Evolutionary conservation across 2,113 vertebrate genomes (phyloP).

Genomic region (Siphamia tubifer): DNA sequence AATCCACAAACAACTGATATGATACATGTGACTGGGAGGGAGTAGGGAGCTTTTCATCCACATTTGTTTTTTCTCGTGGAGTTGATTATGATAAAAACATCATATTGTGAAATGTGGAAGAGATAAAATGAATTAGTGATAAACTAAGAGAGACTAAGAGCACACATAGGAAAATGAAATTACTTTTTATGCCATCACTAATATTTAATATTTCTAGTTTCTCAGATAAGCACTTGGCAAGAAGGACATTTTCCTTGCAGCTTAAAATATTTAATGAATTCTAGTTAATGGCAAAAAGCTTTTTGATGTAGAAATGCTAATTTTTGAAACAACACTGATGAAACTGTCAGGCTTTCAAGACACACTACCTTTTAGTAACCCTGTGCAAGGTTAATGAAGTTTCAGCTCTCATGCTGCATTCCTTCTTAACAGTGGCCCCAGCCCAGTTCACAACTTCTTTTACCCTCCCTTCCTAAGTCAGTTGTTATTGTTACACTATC

Average conservation of each 20-base stretch:
- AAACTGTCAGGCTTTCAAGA: constrained; percentile 96
- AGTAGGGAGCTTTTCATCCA: constrained; percentile 16
- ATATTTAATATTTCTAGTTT: constrained; percentile 71
- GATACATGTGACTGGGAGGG: constrained; percentile 1
- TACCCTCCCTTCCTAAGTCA: too few species aligned
- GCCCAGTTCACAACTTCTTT: too few species aligned
- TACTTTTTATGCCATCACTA: constrained; percentile 67
- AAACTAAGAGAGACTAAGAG: constrained; percentile 61
- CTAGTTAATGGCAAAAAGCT: constrained; percentile 93
- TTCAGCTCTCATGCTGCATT: constrained; percentile 72
- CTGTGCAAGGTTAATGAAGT: constrained; percentile 89
- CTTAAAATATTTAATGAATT: constrained; percentile 92
- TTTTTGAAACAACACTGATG: constrained; percentile 95
- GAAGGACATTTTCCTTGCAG: constrained; percentile 86
- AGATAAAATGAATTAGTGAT: constrained; percentile 72
- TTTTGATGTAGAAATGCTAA: constrained; percentile 98
- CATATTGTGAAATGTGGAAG: constrained; percentile 63
- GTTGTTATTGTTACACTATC: too few species aligned
- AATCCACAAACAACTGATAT: constrained; percentile 33
- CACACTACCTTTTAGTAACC: constrained; percentile 93
- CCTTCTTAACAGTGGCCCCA: constrained; percentile 25
- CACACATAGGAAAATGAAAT: constrained; percentile 62
- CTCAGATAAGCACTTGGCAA: constrained; percentile 74
- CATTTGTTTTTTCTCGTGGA: constrained; percentile 40
- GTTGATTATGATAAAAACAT: constrained; percentile 63